Base-by-base conservation (phyloP, 53 echinoderm and acorn worm species). In the Paracentrotus lividus region DNA sequence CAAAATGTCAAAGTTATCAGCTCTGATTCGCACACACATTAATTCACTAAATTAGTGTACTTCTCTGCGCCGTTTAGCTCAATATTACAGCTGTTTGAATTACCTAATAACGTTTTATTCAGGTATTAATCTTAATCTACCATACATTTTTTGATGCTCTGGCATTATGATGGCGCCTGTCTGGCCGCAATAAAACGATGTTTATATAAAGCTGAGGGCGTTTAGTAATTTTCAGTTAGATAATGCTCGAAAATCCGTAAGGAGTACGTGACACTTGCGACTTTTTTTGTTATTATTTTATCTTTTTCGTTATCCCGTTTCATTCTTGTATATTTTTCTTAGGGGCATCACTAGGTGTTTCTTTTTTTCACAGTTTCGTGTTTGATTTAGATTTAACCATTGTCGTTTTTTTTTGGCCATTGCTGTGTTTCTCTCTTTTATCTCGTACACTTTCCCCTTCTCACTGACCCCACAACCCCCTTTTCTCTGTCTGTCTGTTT, bases 121-220 rank as follows among this genome's bases (percentile, higher is more conserved):
- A 81, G 47, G 81, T 81, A 81, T 81, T 81, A 45, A 81, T 81
- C 81, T 81, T 81, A 8, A 44, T 26, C 47, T 49, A 47, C 2
- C 0, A n/a, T n/a, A 27, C 44, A 47, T 10, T 81, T 81, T 12
- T 81, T 47, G 47, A 26, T 24, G 81, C 26, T 47, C 9, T 81
- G 49, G 34, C 12, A 58, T 59, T 59, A 69, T 10, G 24, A 23
- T 42, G 77, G 44, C 81, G 81, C 81, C 81, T 2, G 81, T n/a
- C n/a, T 45, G 81, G 26, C 81, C 47, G 47, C 21, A 5, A 76
- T 40, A 10, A 45, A 47, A 81, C 47, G n/a, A 10, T 26, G 81
- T 81, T 81, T 47, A 8, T 12, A 81, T 49, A n/a, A n/a, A n/a
- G 24, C 81, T 81, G n/a, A 47, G 2, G 81, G 81, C 81, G 26